Conservation (phyloP, 2,797 vertebrate species). For the Platalea minor region DNA sequence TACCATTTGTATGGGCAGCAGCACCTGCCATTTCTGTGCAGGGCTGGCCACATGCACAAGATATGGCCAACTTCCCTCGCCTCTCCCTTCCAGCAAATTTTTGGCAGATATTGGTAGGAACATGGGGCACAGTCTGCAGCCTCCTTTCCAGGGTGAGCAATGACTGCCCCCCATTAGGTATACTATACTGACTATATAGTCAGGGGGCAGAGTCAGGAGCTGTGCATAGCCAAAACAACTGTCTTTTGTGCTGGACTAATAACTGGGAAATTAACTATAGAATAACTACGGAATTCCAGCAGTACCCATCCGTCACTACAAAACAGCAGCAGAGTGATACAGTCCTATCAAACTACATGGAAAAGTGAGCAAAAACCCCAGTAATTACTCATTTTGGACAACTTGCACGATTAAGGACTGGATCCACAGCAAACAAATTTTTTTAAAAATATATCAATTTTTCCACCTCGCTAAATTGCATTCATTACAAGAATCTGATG, state of each 20-base stretch:
- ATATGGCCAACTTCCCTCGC: background rate
- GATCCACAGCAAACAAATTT: background rate
- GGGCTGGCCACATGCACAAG: background rate
- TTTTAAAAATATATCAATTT: background rate
- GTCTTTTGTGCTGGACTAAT: background rate
- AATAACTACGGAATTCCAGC: background rate
- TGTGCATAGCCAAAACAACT: background rate
- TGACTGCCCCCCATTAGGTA: rapidly evolving
- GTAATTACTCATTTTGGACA: constrained; percentile 1
- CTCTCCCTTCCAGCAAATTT: background rate
- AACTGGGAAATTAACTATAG: background rate
- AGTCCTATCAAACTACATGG: background rate
- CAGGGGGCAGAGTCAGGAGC: background rate
- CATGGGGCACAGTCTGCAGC: rapidly evolving
- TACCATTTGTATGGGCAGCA: background rate
- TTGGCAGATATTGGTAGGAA: background rate
- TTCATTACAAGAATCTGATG: background rate
- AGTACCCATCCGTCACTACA: background rate
- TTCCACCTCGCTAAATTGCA: background rate
- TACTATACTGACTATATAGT: too few species aligned
- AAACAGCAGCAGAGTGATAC: background rate
- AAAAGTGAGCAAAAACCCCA: background rate
- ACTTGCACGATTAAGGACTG: background rate
- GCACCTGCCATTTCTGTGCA: background rate
- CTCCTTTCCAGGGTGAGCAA: background rate